Conservation (phyloP, 2,113 vertebrate genomes). For the Callipepla squamata region DNA sequence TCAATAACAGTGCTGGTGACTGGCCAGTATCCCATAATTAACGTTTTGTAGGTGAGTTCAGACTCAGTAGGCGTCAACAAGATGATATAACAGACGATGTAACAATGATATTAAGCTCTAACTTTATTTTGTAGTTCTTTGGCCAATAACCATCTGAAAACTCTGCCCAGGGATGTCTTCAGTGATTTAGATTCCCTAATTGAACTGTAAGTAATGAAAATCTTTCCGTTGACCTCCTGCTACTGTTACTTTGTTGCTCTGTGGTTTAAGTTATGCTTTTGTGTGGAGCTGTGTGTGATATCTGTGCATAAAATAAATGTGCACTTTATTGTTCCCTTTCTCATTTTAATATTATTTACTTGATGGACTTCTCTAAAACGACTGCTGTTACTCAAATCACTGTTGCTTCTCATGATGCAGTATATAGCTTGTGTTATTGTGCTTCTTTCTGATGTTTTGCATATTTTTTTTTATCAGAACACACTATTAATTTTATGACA, state of each 20-base stretch:
- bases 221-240: background rate
- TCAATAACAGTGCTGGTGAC: background rate
- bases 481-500: background rate
- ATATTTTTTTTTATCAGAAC: background rate
- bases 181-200: conserved; percentile 94
- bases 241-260: background rate
- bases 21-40: background rate
- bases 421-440: background rate
- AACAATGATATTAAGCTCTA: conserved; percentile 38
- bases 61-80: background rate
- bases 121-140: conserved; percentile 87
- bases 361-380: background rate
- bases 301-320: background rate
- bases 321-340: background rate
- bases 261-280: background rate
- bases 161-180: conserved; percentile 93
- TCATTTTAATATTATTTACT: background rate
- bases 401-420: background rate
- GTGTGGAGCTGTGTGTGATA: background rate
- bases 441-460: background rate
- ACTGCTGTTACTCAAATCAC: background rate
- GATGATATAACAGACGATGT: background rate
- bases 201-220: conserved; percentile 89
- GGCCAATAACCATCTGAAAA: conserved; percentile 95
- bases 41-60: conserved; percentile 1